Evolutionary conservation across 1,140 invertebrate species (phyloP), one percentile per base, ranked within the genome.

Genomic region (Cataglyphis hispanica): DNA sequence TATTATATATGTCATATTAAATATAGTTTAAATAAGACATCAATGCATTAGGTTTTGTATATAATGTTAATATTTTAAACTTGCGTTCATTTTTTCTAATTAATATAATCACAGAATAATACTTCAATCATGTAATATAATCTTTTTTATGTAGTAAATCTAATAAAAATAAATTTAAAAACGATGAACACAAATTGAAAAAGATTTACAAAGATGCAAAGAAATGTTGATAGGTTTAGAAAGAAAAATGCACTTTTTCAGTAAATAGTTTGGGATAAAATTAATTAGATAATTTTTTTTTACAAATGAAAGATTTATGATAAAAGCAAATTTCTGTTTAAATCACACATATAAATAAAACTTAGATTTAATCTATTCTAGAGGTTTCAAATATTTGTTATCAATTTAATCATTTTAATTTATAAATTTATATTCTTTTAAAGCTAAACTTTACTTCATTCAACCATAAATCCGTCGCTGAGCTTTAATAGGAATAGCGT

Each of bases 381-480:
- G 40, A 76, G 0, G n/a, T 56, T 3, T 40, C 22, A 77, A 50
- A 75, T 25, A 11, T 40, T 58, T 46, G 64, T 34, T 34, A 31
- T 37, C 6, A 37, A 69, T 81, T 31, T 31, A 31, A 31, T 31
- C 1, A 31, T 31, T 58, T 25, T 56, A 1, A 69, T 27, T 58
- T 43, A 8, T 53, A 37, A 27, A 7, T 0, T 70, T 22, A 27
- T 56, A 53, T 22, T 25, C 34, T 13, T 27, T 31, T 40, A 1
- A 13, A 58, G 25, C 13, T 8, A 2, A 27, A 3, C n/a, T 50
- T 40, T 7, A 80, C 16, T 27, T 43, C 1, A 67, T 69, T 5
- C 31, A 58, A 31, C 40, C 19, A 58, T 81, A 81, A 81, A 81
- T 81, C 66, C 67, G 78, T 25, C 78, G 66, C 53, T 80, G 34